A percentile compares a stretch with the other conserved stretches of the same genome.
Conservation (phyloP, 2,888 invertebrate species). For the Clistopyga incitator region DNA sequence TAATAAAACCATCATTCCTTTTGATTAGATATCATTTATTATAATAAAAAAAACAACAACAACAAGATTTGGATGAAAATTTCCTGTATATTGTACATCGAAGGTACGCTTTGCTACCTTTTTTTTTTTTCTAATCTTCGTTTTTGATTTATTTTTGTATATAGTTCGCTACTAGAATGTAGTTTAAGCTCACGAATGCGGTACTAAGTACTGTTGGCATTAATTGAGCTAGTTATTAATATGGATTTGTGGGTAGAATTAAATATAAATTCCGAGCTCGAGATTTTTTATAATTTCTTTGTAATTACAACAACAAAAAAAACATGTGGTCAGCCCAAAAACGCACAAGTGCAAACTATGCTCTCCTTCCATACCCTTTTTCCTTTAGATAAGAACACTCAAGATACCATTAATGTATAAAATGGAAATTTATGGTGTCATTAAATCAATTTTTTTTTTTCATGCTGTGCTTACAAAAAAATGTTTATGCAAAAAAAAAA, state of each 20-base stretch:
- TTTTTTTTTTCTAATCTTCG: neutral
- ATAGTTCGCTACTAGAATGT: conserved; percentile 17
- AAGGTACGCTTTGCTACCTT: conserved; percentile 27
- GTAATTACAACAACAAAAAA: conserved; percentile 8
- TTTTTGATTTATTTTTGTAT: neutral
- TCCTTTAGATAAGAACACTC: too few relatives aligned
- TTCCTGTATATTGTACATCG: conserved; percentile 18
- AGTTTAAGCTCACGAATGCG: neutral
- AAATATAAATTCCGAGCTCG: conserved; percentile 1
- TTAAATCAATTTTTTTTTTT: too few relatives aligned
- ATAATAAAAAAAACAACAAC: conserved; percentile 5
- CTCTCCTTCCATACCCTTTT: neutral
- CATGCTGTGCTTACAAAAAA: too few relatives aligned
- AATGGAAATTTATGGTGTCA: too few relatives aligned
- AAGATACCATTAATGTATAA: too few relatives aligned
- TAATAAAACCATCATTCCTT: conserved; percentile 29
- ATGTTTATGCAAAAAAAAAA: too few relatives aligned
- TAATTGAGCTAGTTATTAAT: conserved; percentile 19
- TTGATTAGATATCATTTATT: conserved; percentile 43
- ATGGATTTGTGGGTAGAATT: conserved; percentile 29
- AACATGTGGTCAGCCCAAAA: neutral
- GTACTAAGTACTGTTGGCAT: conserved; percentile 9
- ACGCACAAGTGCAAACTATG: neutral
- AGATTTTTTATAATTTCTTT: neutral
- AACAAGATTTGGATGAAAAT: neutral